Evolutionary conservation across 2,888 invertebrate genomes (phyloP), one percentile per base, ranked within the genome.

Genomic region (Chorisops tibialis): DNA sequence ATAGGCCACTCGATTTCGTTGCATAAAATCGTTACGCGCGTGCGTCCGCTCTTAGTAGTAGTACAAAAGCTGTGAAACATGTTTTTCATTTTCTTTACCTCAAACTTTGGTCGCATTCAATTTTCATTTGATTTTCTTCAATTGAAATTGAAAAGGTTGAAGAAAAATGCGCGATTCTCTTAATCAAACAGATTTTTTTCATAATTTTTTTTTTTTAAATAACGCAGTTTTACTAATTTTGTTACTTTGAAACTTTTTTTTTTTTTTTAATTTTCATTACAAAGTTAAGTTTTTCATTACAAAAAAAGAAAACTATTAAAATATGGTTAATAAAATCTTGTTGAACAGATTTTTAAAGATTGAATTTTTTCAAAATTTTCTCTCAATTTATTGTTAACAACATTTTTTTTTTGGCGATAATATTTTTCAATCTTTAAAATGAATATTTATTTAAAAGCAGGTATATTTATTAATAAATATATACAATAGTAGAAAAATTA

Each of bases 1-100:
- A 99, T 79, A 84, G 98, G 74, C 98, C 98, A 41, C 80, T 99
- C 67, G 98, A 99, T 79, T 96, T 96, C 81, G 95, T 97, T 67
- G 94, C 95, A 68, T 94, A 77, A 37, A 45, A 16, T 39, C 39
- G 39, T 11, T 16, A 4, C 39, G 7, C 37, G 19, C 18, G 19
- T 6, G n/a, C n/a, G n/a, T 30, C 30, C 30, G 30, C 9, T 30
- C 30, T 5, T 30, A 54, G 52, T 54, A 54, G 30, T 30, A 54
- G 52, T 54, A 54, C 52, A 41, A 54, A n/a, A 54, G 41, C 52
- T 54, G 52, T 54, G 21, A 54, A n/a, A 54, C 7, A 54, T 54
- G 21, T 54, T n/a, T 54, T 21, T 37, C 39, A 11, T 47, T 47
- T 18, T 21, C 11, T 30, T 30, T 30, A 2, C 9, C n/a, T n/a